Conservation (phyloP, 2,797 vertebrate genomes). For the Oryzias sinensis region DNA sequence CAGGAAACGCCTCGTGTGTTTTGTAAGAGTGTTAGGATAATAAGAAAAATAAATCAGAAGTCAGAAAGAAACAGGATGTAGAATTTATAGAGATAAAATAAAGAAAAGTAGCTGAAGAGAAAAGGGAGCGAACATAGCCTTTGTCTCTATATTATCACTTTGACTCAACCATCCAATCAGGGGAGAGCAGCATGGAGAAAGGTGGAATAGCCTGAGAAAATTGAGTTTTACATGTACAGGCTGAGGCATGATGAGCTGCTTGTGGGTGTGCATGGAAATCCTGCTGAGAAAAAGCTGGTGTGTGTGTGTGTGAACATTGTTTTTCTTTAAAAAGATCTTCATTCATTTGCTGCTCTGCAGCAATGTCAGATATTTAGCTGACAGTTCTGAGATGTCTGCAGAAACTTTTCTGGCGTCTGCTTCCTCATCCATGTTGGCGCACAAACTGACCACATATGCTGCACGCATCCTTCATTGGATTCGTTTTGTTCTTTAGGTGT, state of each 20-base stretch:
- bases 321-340: conserved; percentile 39
- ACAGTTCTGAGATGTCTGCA: conserved; percentile 19
- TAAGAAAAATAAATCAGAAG: not conserved
- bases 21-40: not conserved
- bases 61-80: not conserved
- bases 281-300: conserved; percentile 42
- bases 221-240: conserved; percentile 14
- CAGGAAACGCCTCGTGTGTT: not conserved
- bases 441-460: conserved; percentile 27
- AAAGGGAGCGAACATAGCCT: not conserved
- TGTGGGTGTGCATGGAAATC: conserved; percentile 24
- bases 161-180: conserved; percentile 13
- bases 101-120: not conserved
- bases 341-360: conserved; percentile 25
- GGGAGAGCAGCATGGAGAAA: conserved; percentile 3
- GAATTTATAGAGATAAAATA: not conserved
- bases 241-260: conserved; percentile 34
- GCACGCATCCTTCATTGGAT: too few relatives aligned
- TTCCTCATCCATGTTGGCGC: conserved; percentile 12
- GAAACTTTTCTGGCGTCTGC: conserved; percentile 29
- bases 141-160: conserved; percentile 12
- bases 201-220: conserved; percentile 13
- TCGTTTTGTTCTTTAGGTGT: too few relatives aligned
- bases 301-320: conserved; percentile 28
- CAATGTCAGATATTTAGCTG: conserved; percentile 32